These are phyloP conservation scores for Drosophila paulistorum DNA, from an alignment of 1,140 invertebrate genomes.

Conservation along the genomic window DNA sequence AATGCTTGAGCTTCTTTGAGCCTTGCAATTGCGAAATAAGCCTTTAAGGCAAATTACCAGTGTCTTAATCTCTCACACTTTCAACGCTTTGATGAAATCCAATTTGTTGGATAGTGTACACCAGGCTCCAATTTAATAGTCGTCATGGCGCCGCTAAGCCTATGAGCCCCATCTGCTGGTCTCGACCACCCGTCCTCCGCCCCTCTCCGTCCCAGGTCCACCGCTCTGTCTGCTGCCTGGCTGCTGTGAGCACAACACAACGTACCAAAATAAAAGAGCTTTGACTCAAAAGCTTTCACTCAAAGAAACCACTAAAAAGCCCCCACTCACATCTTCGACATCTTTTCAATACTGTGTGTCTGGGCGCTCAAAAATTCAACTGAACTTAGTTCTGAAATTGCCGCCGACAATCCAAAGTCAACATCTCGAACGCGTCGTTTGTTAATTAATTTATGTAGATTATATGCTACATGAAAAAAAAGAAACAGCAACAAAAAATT, in stretches of 20 bases:
- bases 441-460: conserved; percentile 26
- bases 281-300: conserved; percentile 55
- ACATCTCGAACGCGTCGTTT: conserved; percentile 40
- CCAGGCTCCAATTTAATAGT: conserved; percentile 30
- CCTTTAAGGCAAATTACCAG: too few relatives aligned
- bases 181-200: background rate
- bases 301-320: conserved; percentile 28
- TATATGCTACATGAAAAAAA: background rate
- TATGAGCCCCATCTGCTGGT: conserved; percentile 15
- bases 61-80: background rate
- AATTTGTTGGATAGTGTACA: conserved; percentile 39
- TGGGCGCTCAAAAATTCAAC: conserved; percentile 57
- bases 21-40: too few relatives aligned
- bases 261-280: background rate
- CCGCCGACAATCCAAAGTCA: conserved; percentile 58
- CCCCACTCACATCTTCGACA: conserved; percentile 32
- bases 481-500: background rate
- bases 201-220: background rate
- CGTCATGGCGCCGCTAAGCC: conserved; percentile 52
- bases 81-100: background rate
- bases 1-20: too few relatives aligned
- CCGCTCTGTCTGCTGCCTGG: conserved; percentile 12
- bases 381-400: conserved; percentile 65
- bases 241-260: conserved; percentile 46
- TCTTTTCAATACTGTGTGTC: conserved; percentile 28